These are phyloP conservation scores for Athetis lepigone DNA, from an alignment of 2,888 invertebrate species.

Conservation along the genomic window DNA sequence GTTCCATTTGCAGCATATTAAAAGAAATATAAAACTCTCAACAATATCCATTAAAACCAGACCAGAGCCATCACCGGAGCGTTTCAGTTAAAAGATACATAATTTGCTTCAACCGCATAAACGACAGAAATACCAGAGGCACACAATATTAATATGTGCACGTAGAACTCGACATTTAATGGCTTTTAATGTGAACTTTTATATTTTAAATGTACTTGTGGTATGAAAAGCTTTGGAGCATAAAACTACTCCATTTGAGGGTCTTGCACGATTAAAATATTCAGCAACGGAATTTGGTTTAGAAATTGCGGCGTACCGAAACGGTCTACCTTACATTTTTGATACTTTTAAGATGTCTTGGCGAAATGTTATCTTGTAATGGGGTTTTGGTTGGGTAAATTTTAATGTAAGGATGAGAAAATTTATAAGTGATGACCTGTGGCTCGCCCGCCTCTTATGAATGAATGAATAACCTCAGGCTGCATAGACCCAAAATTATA, in stretches of 20 bases:
- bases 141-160: conserved; percentile 58
- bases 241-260: conserved; percentile 66
- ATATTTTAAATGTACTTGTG: conserved; percentile 64
- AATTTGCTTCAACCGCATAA: conserved; percentile 46
- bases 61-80: conserved; percentile 40
- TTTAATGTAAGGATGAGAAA: conserved; percentile 1
- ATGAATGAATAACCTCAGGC: no score
- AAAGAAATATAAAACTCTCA: conserved; percentile 40
- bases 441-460: no score
- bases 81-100: conserved; percentile 50
- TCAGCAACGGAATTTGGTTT: conserved; percentile 55
- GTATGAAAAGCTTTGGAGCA: conserved; percentile 64
- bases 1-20: conserved; percentile 33
- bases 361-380: conserved; percentile 29
- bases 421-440: neutral
- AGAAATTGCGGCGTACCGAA: conserved; percentile 50
- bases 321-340: conserved; percentile 26
- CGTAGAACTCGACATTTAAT: conserved; percentile 60
- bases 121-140: conserved; percentile 31
- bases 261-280: conserved; percentile 63
- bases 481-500: no score
- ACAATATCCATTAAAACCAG: conserved; percentile 54
- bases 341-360: conserved; percentile 41
- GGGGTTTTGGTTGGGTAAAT: neutral
- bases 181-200: conserved; percentile 69